Conservation (phyloP, 2,113 vertebrate genomes). For the Gavia stellata region DNA sequence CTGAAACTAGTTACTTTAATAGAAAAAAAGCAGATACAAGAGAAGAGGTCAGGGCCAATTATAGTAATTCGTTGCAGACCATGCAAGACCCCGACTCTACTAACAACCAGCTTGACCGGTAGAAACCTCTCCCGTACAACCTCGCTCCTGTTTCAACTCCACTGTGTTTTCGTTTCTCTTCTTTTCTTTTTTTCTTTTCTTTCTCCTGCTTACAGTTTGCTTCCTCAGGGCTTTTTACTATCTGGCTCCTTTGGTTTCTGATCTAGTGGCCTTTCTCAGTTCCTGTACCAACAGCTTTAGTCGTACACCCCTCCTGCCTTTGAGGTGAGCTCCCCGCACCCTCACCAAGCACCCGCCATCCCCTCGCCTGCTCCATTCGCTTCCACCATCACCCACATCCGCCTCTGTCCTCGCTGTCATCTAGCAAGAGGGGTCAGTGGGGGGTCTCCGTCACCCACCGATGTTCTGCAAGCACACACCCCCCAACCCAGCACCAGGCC, state of each 20-base stretch:
- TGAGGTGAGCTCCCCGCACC: conserved; percentile 85
- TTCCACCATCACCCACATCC: conserved; percentile 19
- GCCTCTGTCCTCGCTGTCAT: not conserved
- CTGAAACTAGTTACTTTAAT: not conserved
- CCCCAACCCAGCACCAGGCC: not conserved
- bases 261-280: conserved; percentile 99
- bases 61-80: not conserved
- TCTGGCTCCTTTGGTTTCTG: conserved; percentile 99
- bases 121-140: conserved; percentile 26
- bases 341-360: not conserved
- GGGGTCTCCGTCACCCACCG: not conserved
- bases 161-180: conserved; percentile 67
- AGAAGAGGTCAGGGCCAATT: not conserved
- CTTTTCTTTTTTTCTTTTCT: conserved; percentile 3
- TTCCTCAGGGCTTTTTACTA: conserved; percentile 99
- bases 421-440: not conserved
- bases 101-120: not conserved
- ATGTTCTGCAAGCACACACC: not conserved
- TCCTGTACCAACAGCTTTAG: conserved; percentile 92
- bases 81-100: not conserved
- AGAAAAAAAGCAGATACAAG: not conserved
- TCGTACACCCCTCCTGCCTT: conserved; percentile 97
- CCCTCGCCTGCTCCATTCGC: conserved; percentile 27
- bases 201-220: conserved; percentile 92
- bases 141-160: conserved; percentile 62